Evolutionary conservation across 1,140 invertebrate species (phyloP).

Genomic region (Dendrolimus kikuchii): DNA sequence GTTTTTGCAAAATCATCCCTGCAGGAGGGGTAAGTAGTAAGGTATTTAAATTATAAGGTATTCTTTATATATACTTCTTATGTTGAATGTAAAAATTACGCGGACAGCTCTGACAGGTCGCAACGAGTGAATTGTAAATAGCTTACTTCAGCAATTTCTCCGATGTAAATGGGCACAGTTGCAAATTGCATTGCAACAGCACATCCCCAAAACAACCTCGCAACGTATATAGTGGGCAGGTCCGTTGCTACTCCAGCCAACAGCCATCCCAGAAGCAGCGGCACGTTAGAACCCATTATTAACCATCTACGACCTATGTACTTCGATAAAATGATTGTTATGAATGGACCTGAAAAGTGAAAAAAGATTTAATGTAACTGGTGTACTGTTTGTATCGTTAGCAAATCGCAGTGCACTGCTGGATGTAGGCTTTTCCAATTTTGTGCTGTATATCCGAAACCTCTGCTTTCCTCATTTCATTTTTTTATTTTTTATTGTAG

Average conservation of each 20-base stretch:
- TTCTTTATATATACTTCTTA: no score
- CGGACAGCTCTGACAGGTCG: no score
- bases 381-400: neutral
- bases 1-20: no score
- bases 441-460: no score
- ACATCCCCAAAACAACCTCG: constrained; percentile 80
- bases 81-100: no score
- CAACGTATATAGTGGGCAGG: constrained; percentile 74
- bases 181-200: constrained; percentile 83
- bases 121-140: neutral
- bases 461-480: no score
- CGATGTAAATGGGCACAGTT: constrained; percentile 86
- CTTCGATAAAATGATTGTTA: constrained; percentile 78
- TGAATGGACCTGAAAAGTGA: constrained; percentile 66
- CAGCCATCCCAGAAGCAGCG: constrained; percentile 82
- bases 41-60: no score
- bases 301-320: constrained; percentile 82
- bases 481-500: no score
- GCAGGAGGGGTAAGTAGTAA: no score
- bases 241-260: constrained; percentile 75
- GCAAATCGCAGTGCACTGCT: no score
- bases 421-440: no score
- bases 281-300: constrained; percentile 78
- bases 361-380: neutral
- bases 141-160: constrained; percentile 85